A percentile compares a stretch with the other conserved stretches of the same genome.
phyloP scores from a whole-genome alignment of 2,888 invertebrate species.

The Synanthedon tipuliformis region DNA sequence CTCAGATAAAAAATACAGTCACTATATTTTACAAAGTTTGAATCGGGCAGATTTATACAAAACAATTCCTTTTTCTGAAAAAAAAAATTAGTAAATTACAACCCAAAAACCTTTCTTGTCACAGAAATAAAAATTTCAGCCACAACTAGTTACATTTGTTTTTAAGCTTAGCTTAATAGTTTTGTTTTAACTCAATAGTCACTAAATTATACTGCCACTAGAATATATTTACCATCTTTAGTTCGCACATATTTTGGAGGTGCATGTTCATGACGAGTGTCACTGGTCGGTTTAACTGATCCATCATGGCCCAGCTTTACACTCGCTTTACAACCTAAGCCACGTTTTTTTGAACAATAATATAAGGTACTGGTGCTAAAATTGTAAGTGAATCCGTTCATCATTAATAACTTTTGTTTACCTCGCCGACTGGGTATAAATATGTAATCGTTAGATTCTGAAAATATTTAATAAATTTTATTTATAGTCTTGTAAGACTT shows the following conservation, averaged over 20 bases:
- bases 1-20: too few species aligned
- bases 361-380: not conserved
- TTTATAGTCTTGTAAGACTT: too few species aligned
- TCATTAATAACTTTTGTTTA: not conserved
- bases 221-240: not conserved
- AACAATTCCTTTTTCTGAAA: too few species aligned
- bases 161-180: too few species aligned
- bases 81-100: too few species aligned
- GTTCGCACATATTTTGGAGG: not conserved
- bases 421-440: not conserved
- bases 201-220: too few species aligned
- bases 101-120: too few species aligned
- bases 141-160: too few species aligned
- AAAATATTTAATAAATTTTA: not conserved
- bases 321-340: constrained; percentile 1
- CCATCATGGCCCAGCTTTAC: constrained; percentile 2
- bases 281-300: not conserved
- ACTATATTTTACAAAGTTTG: too few species aligned
- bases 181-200: too few species aligned
- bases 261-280: not conserved
- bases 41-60: too few species aligned
- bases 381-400: constrained; percentile 1
- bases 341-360: constrained; percentile 1
- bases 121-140: too few species aligned
- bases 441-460: not conserved